Base-by-base conservation (phyloP, 2,113 vertebrate species). In the Burhinus oedicnemus region DNA sequence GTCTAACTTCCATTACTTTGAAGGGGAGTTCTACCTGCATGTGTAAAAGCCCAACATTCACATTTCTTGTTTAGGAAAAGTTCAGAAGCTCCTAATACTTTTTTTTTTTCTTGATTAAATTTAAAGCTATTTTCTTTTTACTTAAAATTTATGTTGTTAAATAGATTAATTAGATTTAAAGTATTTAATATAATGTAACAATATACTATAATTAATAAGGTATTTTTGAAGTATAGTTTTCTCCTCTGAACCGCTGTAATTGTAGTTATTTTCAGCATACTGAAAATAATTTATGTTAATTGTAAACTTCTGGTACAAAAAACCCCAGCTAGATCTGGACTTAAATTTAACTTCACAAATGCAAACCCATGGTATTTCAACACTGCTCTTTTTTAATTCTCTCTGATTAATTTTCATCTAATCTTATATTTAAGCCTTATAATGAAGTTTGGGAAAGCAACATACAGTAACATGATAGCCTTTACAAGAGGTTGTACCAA, bases 331-430 rank as follows among this genome's bases (percentile, higher is more conserved):
- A 54, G 22, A 40, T 89, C 44, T 49, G 23, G 38, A 47, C 51
- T 81, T 85, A 68, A 90, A 83, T 95, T 81, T 93, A 79, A 66
- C 42, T 83, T 94, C n/a, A n/a, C 5, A 23, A 65, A 77, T 88
- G 27, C 45, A 93, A 93, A 68, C 17, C 52, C 3, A 0, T 27
- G 72, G 6, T 81, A 8, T 90, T 92, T 94, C 36, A 83, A 5
- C n/a, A 26, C 34, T 58, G 38, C n/a, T 90, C 20, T 61, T 19
- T 85, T 96, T 74, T 83, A 83, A 58, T 83, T 66, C 38, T 62
- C 58, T 88, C 29, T 44, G 72, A 69, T 88, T 77, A 83, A 86
- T 94, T 86, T 88, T 86, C 15, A 44, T 23, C 51, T 65, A 10
- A 70, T 65, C 54, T 92, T 94, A 74, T 25, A 70, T 83, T 58